Base-by-base conservation (phyloP, 1,140 invertebrate genomes). In the Cyphomyrmex costatus region DNA sequence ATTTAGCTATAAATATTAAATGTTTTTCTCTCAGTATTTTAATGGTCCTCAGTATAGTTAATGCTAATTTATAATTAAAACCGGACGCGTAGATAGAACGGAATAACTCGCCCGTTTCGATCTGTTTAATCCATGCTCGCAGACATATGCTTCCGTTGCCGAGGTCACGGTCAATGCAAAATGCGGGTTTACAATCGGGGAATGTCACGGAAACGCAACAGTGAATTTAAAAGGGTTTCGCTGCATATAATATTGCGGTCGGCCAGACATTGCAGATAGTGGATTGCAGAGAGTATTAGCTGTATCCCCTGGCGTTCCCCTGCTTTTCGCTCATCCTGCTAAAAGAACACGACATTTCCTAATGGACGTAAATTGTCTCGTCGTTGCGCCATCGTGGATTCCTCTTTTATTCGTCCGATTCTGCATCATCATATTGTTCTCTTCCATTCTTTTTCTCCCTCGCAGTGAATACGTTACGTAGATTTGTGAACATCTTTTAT, bases 281-380 rank as follows among this genome's bases (percentile, higher is more conserved):
- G 53, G 53, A 82, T 60, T 82, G 66, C 66, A 49, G 56, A 36
- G 36, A 42, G 79, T 83, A 83, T 83, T 83, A 83, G 79, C 68
- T 8, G 53, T 56, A 71, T 74, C 4, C 30, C 14, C 66, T 19
- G 33, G 24, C 66, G 36, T 42, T 33, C 79, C 68, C 8, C 27
- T 12, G 77, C 36, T 60, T 24, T 56, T 73, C 68, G 79, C 53
- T 74, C 68, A 60, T 83, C 42, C 27, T 21, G 36, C 53, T 83
- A 74, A 83, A 83, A 83, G 79, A 83, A 83, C 79, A 83, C 68
- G 79, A 58, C 68, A 49, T 83, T 74, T 74, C 79, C 79, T 83
- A 83, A 83, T 83, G 79, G 79, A 83, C 79, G 79, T 83, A 83
- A 83, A 83, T 83, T 83, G 79, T 83, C 79, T 74, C 56, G 68